Evolutionary conservation across 2,888 invertebrate species (phyloP).

Genomic region (Agrochola circellaris): DNA sequence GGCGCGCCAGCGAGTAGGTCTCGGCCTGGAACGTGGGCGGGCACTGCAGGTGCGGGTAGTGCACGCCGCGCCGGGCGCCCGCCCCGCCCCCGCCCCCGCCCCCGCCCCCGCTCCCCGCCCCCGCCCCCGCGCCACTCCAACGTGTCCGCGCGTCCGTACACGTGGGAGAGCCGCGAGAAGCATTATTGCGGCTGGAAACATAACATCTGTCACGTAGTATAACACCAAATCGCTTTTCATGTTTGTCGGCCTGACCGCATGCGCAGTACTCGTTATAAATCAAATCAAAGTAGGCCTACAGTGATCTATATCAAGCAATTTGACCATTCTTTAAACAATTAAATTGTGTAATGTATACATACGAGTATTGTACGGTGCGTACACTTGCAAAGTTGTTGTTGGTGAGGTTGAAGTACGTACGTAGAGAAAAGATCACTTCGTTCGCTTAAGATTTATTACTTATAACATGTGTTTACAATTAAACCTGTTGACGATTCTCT

Average conservation of each 20-base stretch:
- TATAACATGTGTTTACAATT: no score
- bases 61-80: constrained; percentile 86
- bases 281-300: background rate
- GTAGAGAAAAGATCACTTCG: no score
- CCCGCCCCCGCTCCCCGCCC: background rate
- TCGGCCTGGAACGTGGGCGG: constrained; percentile 96
- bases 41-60: constrained; percentile 95
- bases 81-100: constrained; percentile 19
- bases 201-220: background rate
- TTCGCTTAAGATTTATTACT: no score
- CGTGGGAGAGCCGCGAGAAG: constrained; percentile 6
- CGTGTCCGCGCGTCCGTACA: background rate
- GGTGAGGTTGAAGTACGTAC: no score
- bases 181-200: constrained; percentile 21
- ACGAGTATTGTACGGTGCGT: no score
- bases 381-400: no score
- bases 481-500: background rate
- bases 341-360: no score
- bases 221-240: background rate
- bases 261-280: background rate
- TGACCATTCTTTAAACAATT: background rate
- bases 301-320: background rate
- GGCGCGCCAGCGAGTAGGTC: constrained; percentile 93
- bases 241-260: background rate
- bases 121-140: constrained; percentile 1